Evolutionary conservation across 2,113 vertebrate species (phyloP), one percentile per base, ranked within the genome.

Genomic region (Bubalus kerabau): DNA sequence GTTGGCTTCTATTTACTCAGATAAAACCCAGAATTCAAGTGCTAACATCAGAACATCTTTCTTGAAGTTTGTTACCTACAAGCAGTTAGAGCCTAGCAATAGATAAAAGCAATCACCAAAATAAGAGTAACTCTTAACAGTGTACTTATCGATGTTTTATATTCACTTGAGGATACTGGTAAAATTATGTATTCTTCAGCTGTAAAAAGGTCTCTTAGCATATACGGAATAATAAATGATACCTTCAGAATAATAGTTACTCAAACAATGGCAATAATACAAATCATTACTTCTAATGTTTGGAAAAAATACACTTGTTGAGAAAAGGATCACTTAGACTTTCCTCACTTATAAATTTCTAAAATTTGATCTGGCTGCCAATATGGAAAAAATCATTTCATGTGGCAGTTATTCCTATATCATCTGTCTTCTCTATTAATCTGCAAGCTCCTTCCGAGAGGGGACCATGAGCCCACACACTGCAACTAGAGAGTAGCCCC

Each of bases 21-120:
- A 92, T 54, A 80, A 7, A 95, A 83, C 48, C 28, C 14, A 64
- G 48, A 91, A 59, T 95, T 91, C 71, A 71, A 89, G 24, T 48
- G 54, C 46, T 86, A 74, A 87, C 8, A 40, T 78, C 24, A 16
- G n/a, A 85, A 59, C 3, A 64, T 82, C 94, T 96, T 90, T 74
- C 56, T 64, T 85, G 40, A 23, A 32, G 57, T 76, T 93, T 43
- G 52, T 60, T 93, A 88, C 15, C 32, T 86, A 56, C 0, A 94
- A 80, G 26, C 50, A 92, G 10, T 52, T 62, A 83, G 24, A 94
- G 11, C 19, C 57, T 87, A 52, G 78, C 10, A 87, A 83, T 13
- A 96, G 40, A 54, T 7, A 81, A 82, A 90, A 87, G 97, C 26
- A 94, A 74, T 40, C 64, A 83, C n/a, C 60, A 92, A 95, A 97